Base-by-base conservation (phyloP, 1,140 invertebrate species). In the Cylas formicarius region DNA sequence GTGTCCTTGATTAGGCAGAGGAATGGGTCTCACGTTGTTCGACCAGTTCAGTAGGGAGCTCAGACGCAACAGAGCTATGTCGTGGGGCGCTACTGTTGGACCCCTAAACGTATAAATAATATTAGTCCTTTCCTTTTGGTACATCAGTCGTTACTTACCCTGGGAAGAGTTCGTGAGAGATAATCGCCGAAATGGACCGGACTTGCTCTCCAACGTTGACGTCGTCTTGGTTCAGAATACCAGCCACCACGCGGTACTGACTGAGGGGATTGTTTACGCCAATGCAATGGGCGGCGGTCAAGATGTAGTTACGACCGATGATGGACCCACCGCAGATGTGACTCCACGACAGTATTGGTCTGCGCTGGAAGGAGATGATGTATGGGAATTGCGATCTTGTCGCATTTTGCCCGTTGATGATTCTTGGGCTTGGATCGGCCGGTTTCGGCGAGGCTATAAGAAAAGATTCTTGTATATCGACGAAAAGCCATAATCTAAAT, bases 11-110 rank as follows among this genome's bases (percentile, higher is more conserved):
- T 49, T 32, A 27, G 75, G 72, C 50, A 82, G 53, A 0, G 48
- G 39, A 9, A 80, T 65, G 0, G 72, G 55, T 1, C 67, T 59
- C 0, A 84, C 71, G 27, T 56, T 57, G 13, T 72, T 53, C 48
- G 69, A 74, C 34, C 75, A 72, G 2, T 48, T 55, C 18, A 83
- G 55, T 2, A 75, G 67, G n/a, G 60, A 65, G 6, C 62, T 64
- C n/a, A 81, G 56, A 43, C 67, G 69, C 13, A 84, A 55, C 0
- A 85, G 31, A 21, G 77, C 80, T 32, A 85, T 76, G 50, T 86
- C 82, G 44, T 76, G 69, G 31, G 69, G 68, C 13, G 65, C 70
- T n/a, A 73, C 72, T 24, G 24, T 13, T 31, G 9, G 24, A 5
- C 67, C 68, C 11, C 68, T 44, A 27, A 13, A 24, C 16, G 16